Evolutionary conservation across 2,797 vertebrate genomes (phyloP).

Genomic region (Platalea minor): DNA sequence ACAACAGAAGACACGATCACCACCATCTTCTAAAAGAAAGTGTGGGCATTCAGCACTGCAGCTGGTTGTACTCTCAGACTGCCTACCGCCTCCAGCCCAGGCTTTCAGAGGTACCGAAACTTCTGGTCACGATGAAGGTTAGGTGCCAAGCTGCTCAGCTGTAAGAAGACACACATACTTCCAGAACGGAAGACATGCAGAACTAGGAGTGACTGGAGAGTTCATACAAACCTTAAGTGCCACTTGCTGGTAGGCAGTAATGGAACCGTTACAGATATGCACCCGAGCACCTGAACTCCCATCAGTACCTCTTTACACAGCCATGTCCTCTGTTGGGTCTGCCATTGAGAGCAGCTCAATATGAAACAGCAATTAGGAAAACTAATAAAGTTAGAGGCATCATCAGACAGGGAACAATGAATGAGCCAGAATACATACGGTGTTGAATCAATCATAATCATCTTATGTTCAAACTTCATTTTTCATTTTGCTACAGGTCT

Average conservation of each 20-base stretch:
- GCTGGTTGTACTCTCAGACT: not conserved
- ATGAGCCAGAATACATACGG: not conserved
- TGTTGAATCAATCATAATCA: not conserved
- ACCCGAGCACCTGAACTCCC: not conserved
- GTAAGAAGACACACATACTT: not conserved
- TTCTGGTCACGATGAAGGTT: not conserved
- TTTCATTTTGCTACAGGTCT: not conserved
- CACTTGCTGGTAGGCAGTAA: not conserved
- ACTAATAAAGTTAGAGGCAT: not conserved
- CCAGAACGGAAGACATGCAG: not conserved
- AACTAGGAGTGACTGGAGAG: not conserved
- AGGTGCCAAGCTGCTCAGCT: not conserved
- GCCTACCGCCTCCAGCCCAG: not conserved
- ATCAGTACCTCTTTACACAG: not conserved
- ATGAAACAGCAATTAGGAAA: not conserved
- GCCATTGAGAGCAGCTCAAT: not conserved
- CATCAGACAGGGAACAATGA: not conserved
- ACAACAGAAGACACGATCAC: not conserved
- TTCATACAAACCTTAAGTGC: not conserved
- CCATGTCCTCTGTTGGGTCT: not conserved
- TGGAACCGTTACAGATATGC: not conserved
- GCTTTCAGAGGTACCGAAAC: not conserved
- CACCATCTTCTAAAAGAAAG: not conserved
- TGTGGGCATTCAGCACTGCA: not conserved
- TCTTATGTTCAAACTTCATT: not conserved